A percentile compares a stretch with the other conserved stretches of the same genome.
Evolutionary conservation across 2,797 vertebrate genomes (phyloP).

Genomic region (Falco cherrug): DNA sequence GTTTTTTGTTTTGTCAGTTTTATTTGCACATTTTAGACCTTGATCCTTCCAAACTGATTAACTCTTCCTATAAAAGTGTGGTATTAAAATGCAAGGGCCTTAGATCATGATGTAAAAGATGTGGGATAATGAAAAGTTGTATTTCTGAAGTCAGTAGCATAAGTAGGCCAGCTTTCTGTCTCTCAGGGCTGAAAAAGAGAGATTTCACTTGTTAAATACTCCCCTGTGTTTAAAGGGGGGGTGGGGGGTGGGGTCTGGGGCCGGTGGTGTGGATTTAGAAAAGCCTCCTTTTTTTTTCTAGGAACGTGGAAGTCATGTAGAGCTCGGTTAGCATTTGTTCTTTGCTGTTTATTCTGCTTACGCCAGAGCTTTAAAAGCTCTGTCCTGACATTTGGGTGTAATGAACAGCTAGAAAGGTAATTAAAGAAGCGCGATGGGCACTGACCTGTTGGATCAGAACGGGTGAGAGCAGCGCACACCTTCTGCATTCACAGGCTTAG

Average conservation of each 20-base stretch:
- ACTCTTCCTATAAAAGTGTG: not conserved
- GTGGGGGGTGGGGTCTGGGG: rapidly evolving
- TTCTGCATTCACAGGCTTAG: rapidly evolving
- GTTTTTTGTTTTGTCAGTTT: not conserved
- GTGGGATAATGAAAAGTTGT: not conserved
- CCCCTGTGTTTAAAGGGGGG: not conserved
- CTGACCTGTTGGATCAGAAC: not conserved
- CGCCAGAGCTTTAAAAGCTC: not conserved
- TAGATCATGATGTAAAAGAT: not conserved
- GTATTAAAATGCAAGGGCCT: not conserved
- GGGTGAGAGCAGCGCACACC: not conserved
- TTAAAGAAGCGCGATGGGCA: not conserved
- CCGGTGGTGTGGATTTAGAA: not conserved
- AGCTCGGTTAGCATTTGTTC: not conserved
- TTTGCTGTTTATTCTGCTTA: not conserved
- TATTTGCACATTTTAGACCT: not conserved
- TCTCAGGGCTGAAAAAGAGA: not conserved
- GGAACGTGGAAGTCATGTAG: not conserved
- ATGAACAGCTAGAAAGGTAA: not conserved
- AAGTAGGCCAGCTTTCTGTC: not conserved
- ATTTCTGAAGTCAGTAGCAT: not conserved
- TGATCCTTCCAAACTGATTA: not conserved
- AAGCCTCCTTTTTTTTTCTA: not conserved
- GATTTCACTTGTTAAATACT: not conserved
- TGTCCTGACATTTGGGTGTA: not conserved